Percentiles rank a stretch among this genome's conserved stretches.
Conservation (phyloP, 2,797 vertebrate species). For the Numenius phaeopus region DNA sequence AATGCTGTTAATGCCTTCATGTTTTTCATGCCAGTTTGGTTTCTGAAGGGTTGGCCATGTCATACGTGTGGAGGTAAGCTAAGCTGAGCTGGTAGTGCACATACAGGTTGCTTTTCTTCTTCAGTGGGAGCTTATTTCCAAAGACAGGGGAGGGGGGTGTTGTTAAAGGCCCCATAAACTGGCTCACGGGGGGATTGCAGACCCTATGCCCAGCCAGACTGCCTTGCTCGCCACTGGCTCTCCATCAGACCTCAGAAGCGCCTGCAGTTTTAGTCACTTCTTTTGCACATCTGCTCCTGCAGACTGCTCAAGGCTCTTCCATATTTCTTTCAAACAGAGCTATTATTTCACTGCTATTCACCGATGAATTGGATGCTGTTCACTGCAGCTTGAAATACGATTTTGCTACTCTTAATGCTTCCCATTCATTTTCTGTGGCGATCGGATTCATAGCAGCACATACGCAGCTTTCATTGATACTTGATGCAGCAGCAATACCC, state of each 20-base stretch:
- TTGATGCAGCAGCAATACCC: constrained; percentile 42
- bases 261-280: background rate
- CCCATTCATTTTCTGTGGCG: constrained; percentile 35
- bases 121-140: background rate
- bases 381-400: constrained; percentile 9
- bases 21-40: background rate
- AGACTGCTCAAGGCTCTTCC: background rate
- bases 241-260: background rate
- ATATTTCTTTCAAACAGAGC: constrained; percentile 26
- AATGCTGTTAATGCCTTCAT: background rate
- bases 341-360: constrained; percentile 31
- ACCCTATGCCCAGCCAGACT: background rate
- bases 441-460: constrained; percentile 43
- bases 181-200: background rate
- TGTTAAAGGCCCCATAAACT: background rate
- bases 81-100: background rate
- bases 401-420: constrained; percentile 52
- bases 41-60: background rate
- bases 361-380: constrained; percentile 46
- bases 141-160: background rate
- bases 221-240: background rate
- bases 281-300: constrained; percentile 27
- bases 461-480: constrained; percentile 58
- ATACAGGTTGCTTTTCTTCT: background rate
- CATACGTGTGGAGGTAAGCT: background rate